These are phyloP conservation scores for Mythimna vitellina DNA, from an alignment of 2,888 invertebrate species.

Conservation along the genomic window DNA sequence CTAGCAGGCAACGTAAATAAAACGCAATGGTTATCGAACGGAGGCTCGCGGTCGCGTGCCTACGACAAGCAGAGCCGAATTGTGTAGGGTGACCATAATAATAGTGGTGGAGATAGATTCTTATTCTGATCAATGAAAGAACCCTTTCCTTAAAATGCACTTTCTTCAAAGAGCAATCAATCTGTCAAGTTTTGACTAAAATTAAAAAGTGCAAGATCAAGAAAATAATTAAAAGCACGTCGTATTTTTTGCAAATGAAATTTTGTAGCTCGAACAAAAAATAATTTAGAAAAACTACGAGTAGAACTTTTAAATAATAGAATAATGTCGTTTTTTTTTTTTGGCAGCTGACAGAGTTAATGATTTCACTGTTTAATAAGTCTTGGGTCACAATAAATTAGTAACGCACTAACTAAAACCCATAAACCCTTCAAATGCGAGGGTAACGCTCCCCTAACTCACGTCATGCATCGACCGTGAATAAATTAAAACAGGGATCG, in stretches of 20 bases:
- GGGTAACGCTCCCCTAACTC: conserved; percentile 46
- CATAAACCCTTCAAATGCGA: conserved; percentile 25
- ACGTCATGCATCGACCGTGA: conserved; percentile 45
- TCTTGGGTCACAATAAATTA: conserved; percentile 25
- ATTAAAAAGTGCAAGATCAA: neutral
- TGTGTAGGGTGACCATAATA: conserved; percentile 30
- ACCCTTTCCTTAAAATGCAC: neutral
- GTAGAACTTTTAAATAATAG: neutral
- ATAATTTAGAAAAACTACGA: neutral
- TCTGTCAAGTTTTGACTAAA: neutral
- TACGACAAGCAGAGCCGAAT: conserved; percentile 33
- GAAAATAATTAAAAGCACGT: neutral
- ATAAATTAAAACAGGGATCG: conserved; percentile 32
- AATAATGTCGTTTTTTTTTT: neutral
- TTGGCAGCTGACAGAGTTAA: conserved; percentile 3
- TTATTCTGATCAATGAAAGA: neutral
- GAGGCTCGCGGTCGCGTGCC: conserved; percentile 39
- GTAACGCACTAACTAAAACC: conserved; percentile 18
- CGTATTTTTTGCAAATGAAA: neutral
- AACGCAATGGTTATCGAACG: conserved; percentile 56
- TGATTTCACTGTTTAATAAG: neutral
- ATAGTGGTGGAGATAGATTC: neutral
- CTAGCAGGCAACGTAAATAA: conserved; percentile 32
- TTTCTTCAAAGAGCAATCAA: neutral
- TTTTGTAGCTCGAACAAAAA: neutral